phyloP scores from a whole-genome alignment of 2,797 vertebrate species.

The Etheostoma perlongum region DNA sequence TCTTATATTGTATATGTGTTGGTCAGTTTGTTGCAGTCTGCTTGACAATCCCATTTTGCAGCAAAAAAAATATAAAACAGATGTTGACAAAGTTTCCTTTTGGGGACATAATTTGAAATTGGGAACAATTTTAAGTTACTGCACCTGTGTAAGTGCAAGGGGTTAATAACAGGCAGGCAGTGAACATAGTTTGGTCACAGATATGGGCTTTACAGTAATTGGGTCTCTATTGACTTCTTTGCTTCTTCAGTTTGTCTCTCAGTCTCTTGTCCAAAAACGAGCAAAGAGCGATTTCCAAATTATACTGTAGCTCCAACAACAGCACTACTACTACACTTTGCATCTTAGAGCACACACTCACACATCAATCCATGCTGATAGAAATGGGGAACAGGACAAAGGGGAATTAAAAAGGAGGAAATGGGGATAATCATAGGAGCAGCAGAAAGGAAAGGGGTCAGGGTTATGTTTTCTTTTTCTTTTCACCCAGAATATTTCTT shows the following conservation, averaged over 20 bases:
- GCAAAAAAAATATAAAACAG: too few relatives aligned
- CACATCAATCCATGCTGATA: neutral
- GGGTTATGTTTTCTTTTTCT: too few relatives aligned
- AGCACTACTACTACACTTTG: neutral
- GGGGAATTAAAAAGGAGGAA: neutral
- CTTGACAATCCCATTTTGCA: too few relatives aligned
- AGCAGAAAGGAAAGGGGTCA: slow-evolving; percentile 16
- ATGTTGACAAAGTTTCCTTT: too few relatives aligned
- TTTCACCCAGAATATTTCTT: too few relatives aligned
- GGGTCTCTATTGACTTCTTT: slow-evolving; percentile 26
- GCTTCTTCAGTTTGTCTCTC: neutral
- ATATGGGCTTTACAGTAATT: neutral
- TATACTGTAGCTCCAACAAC: neutral
- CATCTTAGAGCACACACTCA: neutral
- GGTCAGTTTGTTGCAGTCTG: too few relatives aligned
- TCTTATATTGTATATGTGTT: too few relatives aligned
- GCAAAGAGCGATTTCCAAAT: neutral
- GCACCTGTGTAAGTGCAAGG: too few relatives aligned
- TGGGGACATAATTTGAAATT: too few relatives aligned
- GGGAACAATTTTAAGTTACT: too few relatives aligned
- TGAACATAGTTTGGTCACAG: slow-evolving; percentile 19
- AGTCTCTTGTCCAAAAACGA: neutral
- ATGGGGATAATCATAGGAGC: slow-evolving; percentile 36
- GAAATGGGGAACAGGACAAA: neutral
- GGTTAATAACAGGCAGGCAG: slow-evolving; percentile 17